Evolutionary conservation across 2,113 vertebrate genomes (phyloP).

Genomic region (Coptodon rendalli): DNA sequence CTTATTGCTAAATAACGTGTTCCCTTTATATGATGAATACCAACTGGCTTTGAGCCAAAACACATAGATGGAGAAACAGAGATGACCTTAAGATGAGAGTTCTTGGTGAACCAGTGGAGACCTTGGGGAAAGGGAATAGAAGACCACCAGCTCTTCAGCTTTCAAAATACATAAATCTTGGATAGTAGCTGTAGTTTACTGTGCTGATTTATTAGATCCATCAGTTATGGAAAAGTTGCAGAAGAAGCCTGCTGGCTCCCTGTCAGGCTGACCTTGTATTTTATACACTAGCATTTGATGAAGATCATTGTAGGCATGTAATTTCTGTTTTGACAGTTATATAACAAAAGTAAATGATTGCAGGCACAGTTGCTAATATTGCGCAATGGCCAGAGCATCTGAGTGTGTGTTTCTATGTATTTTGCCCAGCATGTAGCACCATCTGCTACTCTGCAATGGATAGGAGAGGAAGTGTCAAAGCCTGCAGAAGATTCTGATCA

Average conservation of each 20-base stretch:
- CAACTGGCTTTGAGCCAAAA: not conserved
- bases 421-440: slow-evolving; percentile 66
- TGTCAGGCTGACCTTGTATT: slow-evolving; percentile 3
- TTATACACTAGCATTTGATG: not conserved
- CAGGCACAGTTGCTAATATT: not conserved
- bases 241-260: not conserved
- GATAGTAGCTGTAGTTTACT: slow-evolving; percentile 1
- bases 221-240: not conserved
- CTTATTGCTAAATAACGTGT: slow-evolving; percentile 29
- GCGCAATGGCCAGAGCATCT: not conserved
- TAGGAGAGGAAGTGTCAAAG: slow-evolving; percentile 82
- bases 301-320: not conserved
- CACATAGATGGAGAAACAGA: not conserved
- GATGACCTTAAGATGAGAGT: not conserved
- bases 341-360: not conserved
- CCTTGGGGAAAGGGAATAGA: not conserved
- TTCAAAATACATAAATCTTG: not conserved
- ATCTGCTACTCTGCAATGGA: slow-evolving; percentile 78
- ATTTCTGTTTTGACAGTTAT: slow-evolving; percentile 2
- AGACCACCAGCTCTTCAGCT: not conserved
- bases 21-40: not conserved
- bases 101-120: not conserved
- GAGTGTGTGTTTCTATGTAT: not conserved
- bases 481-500: slow-evolving; percentile 54
- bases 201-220: slow-evolving; percentile 18